A percentile compares a stretch with the other conserved stretches of the same genome.
phyloP scores from a whole-genome alignment of 1,140 invertebrate genomes.

The Hormaphis cornu region DNA sequence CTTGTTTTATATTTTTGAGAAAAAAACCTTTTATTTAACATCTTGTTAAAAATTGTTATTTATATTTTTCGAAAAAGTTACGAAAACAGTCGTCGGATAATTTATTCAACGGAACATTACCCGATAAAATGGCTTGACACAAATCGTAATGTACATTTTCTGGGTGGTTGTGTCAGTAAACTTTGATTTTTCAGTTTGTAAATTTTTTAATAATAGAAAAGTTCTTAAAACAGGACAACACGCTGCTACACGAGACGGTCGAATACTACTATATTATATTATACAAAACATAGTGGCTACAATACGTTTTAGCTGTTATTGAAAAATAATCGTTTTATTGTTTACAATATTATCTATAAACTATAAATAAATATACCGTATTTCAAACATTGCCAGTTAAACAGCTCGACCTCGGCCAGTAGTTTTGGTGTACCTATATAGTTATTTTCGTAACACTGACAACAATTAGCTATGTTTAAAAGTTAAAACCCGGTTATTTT shows the following conservation, averaged over 20 bases:
- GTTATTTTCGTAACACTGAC: neutral
- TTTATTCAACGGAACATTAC: neutral
- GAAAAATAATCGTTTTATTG: neutral
- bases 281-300: neutral
- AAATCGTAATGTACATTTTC: slow-evolving; percentile 43
- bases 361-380: neutral
- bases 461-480: neutral
- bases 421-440: no score
- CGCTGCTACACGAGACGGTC: neutral
- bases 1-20: no score
- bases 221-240: neutral
- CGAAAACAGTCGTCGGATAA: neutral
- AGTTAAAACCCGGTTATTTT: no score
- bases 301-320: neutral
- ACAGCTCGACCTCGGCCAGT: no score
- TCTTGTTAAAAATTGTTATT: no score
- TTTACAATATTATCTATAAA: neutral
- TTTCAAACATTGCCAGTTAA: neutral
- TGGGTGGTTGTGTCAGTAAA: neutral
- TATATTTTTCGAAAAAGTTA: slow-evolving; percentile 62
- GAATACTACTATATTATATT: neutral
- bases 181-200: slow-evolving; percentile 44
- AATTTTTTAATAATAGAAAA: slow-evolving; percentile 45
- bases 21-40: no score
- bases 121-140: neutral